Evolutionary conservation across 2,113 vertebrate genomes (phyloP).

Genomic region (Sterrhoptilus dennistouni): DNA sequence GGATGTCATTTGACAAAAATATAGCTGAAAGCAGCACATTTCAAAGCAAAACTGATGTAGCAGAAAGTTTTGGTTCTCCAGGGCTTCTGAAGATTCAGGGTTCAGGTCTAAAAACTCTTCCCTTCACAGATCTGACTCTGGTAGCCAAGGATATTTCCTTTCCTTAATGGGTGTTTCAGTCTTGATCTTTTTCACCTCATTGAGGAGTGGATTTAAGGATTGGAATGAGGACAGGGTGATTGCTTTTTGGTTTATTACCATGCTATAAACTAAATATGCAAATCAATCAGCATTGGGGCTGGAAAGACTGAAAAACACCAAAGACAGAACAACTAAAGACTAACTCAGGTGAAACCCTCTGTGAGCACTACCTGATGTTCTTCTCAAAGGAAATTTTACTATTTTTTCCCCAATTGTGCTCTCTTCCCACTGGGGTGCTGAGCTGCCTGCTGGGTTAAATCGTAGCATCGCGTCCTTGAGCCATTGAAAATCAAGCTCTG

Average conservation of each 20-base stretch:
- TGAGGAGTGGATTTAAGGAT: neutral
- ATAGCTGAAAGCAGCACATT: neutral
- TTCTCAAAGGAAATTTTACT: neutral
- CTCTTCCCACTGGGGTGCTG: neutral
- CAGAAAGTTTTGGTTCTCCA: neutral
- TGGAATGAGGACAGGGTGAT: neutral
- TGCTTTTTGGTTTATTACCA: neutral
- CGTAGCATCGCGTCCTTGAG: neutral
- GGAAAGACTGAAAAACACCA: neutral
- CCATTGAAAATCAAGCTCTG: neutral
- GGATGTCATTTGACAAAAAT: neutral
- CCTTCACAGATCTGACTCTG: neutral
- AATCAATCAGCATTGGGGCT: neutral
- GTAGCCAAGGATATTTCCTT: neutral
- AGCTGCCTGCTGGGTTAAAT: neutral
- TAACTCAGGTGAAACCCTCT: neutral
- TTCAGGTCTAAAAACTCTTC: neutral
- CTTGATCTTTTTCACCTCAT: neutral
- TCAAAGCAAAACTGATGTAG: neutral
- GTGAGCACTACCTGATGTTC: neutral
- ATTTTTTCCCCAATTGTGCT: fast-evolving
- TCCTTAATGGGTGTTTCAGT: neutral
- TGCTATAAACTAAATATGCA: neutral
- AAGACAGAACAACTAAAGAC: neutral
- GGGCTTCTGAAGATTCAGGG: neutral